Evolutionary conservation across 2,113 vertebrate genomes (phyloP).

Genomic region (Platysternon megacephalum): DNA sequence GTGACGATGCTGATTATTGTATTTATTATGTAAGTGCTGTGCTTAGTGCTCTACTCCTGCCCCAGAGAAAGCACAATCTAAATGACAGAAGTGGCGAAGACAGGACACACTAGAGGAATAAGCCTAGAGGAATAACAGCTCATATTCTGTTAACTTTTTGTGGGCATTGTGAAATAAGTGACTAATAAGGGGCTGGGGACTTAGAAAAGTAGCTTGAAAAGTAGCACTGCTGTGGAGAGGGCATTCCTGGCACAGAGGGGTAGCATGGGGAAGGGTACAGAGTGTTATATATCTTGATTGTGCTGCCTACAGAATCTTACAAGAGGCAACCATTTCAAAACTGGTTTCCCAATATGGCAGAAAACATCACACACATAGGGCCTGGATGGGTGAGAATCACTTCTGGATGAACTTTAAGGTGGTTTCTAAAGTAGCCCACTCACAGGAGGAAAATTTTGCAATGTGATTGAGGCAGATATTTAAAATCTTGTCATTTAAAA

Average conservation of each 20-base stretch:
- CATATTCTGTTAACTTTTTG: background rate
- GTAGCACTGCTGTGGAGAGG: too few species aligned
- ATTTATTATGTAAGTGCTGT: background rate
- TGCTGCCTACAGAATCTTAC: background rate
- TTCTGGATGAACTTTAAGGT: background rate
- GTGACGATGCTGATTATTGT: background rate
- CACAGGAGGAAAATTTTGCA: background rate
- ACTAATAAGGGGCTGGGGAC: background rate
- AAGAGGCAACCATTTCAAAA: accelerated
- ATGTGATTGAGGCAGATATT: background rate
- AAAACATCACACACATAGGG: background rate
- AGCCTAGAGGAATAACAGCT: background rate
- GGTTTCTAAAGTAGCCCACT: background rate
- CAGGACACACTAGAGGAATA: background rate
- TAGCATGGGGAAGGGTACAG: too few species aligned
- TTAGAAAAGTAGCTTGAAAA: too few species aligned
- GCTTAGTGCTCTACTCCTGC: background rate
- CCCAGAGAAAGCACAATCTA: background rate
- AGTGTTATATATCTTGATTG: background rate
- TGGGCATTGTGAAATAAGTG: background rate
- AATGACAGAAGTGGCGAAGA: background rate
- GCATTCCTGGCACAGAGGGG: too few species aligned
- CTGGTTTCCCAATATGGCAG: background rate
- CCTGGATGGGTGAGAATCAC: background rate
- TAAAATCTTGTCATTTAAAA: background rate